Evolutionary conservation across 1,140 invertebrate genomes (phyloP).

Genomic region (Halotydeus destructor): DNA sequence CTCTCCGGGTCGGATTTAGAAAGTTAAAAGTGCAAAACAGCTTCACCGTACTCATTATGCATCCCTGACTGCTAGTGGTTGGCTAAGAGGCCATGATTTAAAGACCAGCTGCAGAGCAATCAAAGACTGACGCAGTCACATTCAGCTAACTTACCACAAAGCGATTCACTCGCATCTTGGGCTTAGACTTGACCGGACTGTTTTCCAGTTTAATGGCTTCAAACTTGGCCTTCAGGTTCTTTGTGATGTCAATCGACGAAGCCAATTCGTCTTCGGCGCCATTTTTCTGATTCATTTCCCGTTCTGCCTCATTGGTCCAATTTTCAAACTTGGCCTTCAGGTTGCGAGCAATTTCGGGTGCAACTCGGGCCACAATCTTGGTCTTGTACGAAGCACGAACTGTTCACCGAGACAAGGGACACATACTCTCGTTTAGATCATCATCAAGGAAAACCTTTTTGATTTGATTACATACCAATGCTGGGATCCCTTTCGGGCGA

Average conservation of each 20-base stretch:
- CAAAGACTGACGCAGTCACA: too few species aligned
- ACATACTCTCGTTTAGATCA: too few species aligned
- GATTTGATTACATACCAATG: slow-evolving; percentile 11
- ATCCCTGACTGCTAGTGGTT: too few species aligned
- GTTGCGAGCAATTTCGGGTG: slow-evolving; percentile 50
- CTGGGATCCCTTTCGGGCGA: slow-evolving; percentile 19
- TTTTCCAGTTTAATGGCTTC: slow-evolving; percentile 42
- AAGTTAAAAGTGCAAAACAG: too few species aligned
- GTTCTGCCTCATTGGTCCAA: slow-evolving; percentile 46
- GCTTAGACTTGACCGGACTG: slow-evolving; percentile 30
- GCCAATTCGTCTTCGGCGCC: slow-evolving; percentile 22
- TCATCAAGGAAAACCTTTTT: too few species aligned
- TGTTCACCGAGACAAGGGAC: too few species aligned
- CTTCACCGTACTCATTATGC: too few species aligned
- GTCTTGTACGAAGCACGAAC: slow-evolving; percentile 27
- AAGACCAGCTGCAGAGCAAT: too few species aligned
- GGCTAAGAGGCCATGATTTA: too few species aligned
- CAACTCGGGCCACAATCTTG: slow-evolving; percentile 33
- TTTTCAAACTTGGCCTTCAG: slow-evolving; percentile 73
- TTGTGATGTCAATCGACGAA: slow-evolving; percentile 44
- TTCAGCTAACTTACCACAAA: slow-evolving; percentile 48
- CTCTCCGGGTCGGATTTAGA: too few species aligned
- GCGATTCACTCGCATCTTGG: slow-evolving; percentile 50
- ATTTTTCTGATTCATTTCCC: slow-evolving; percentile 29
- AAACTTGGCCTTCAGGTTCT: slow-evolving; percentile 56